Evolutionary conservation across 2,113 vertebrate genomes (phyloP), one percentile per base, ranked within the genome.

Genomic region (Ammodytes marinus): DNA sequence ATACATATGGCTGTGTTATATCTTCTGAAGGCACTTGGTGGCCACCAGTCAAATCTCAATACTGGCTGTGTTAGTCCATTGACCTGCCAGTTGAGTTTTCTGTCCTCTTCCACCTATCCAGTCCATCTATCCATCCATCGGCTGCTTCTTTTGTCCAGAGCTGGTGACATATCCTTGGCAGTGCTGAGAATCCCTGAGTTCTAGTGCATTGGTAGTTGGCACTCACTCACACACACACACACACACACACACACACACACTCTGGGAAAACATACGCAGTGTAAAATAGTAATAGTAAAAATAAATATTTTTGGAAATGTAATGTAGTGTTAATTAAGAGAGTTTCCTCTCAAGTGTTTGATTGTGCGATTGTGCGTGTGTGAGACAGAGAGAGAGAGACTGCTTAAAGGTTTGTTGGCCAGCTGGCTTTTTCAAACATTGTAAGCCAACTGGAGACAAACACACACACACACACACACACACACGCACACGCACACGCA

Each of bases 161-260:
- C 73, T 64, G 40, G 72, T 88, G 76, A 78, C 75, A 84, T 66
- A 75, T 89, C 70, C 77, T 88, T 86, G 85, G 72, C 73, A 86
- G 53, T 63, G 64, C 64, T 74, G 68, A 76, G 74, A 71, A 50
- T 77, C 45, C 35, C 68, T 8, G 79, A 74, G 77, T 74, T 63
- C 67, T 57, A 80, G 57, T 77, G 65, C 53, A 66, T 50, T 50
- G 68, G 66, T 82, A 71, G 69, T 55, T 80, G 77, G 77, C 64
- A 46, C 77, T 65, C 58, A 72, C 12, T 66, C 6, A 5, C 9
- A 49, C 35, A 61, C 74, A 70, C 65, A 57, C 52, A 77, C n/a
- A 63, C 58, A 71, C 54, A 52, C 52, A 66, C 60, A 59, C 27
- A 27, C 27, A 27, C 27, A 27, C 27, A 27, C 27, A 27, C 27